phyloP scores from a whole-genome alignment of 2,797 vertebrate species.

The Arnoldichthys spilopterus region DNA sequence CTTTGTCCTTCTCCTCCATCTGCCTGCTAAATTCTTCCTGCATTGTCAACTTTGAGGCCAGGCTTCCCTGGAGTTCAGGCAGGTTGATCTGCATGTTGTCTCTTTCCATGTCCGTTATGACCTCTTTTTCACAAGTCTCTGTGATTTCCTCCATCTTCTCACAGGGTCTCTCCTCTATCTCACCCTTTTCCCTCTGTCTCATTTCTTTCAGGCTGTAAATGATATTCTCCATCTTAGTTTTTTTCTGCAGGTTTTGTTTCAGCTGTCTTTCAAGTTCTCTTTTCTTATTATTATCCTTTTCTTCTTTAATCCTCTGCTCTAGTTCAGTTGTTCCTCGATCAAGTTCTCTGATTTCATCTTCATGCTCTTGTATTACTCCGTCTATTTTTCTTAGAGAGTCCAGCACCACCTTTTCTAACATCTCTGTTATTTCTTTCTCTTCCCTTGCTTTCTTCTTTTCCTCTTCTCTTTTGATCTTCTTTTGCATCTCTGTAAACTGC shows the following conservation, averaged over 20 bases:
- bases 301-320: background rate
- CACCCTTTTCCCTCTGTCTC: background rate
- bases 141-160: background rate
- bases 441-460: background rate
- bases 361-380: constrained; percentile 5
- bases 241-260: background rate
- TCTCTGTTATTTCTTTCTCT: background rate
- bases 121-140: background rate
- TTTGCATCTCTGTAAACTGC: background rate
- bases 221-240: background rate
- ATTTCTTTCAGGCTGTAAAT: background rate
- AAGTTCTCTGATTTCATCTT: constrained; percentile 19
- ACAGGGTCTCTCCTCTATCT: background rate
- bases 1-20: constrained; percentile 22
- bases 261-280: background rate
- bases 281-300: background rate
- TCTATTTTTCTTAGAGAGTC: background rate
- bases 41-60: background rate
- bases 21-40: constrained; percentile 20
- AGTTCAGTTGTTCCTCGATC: background rate
- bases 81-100: background rate
- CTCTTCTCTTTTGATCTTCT: background rate
- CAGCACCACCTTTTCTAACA: background rate
- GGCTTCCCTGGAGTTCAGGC: background rate
- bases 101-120: background rate